phyloP scores from a whole-genome alignment of 2,888 invertebrate genomes.

The Drosophila nigricruria region DNA sequence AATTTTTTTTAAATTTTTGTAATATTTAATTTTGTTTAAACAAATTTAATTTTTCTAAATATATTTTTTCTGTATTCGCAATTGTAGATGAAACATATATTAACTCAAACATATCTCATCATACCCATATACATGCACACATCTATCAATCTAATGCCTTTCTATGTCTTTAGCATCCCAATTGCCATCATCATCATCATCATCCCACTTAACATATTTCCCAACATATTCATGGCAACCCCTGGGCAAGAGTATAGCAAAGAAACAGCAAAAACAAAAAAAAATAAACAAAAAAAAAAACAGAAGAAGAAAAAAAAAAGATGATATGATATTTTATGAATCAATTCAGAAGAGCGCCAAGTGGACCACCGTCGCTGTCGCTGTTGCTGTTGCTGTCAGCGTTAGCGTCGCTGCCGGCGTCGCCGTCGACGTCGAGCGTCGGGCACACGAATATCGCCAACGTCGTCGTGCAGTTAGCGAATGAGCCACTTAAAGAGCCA shows the following conservation, averaged over 20 bases:
- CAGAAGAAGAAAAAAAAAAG: slow-evolving; percentile 55
- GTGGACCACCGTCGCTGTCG: slow-evolving; percentile 77
- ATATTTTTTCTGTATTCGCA: too few relatives aligned
- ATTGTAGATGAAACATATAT: too few relatives aligned
- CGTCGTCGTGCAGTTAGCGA: slow-evolving; percentile 80
- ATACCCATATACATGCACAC: background rate
- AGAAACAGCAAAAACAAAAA: too few relatives aligned
- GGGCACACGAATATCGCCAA: slow-evolving; percentile 79
- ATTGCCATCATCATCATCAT: background rate
- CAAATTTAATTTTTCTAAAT: too few relatives aligned
- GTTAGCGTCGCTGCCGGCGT: slow-evolving; percentile 41
- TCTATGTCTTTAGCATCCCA: background rate
- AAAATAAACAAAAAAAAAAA: slow-evolving; percentile 57
- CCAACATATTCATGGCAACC: background rate
- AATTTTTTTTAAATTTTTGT: too few relatives aligned
- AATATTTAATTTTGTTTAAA: too few relatives aligned
- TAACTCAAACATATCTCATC: background rate
- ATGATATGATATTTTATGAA: slow-evolving; percentile 82
- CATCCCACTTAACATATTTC: background rate
- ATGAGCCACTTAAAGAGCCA: slow-evolving; percentile 81
- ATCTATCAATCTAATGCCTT: slow-evolving; percentile 4
- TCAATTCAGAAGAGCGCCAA: slow-evolving; percentile 81
- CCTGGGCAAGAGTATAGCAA: slow-evolving; percentile 16
- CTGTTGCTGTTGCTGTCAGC: slow-evolving; percentile 59
- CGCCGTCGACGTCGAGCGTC: slow-evolving; percentile 45